Base-by-base conservation (phyloP, 2,888 invertebrate species). In the Eustalomyia histrio region DNA sequence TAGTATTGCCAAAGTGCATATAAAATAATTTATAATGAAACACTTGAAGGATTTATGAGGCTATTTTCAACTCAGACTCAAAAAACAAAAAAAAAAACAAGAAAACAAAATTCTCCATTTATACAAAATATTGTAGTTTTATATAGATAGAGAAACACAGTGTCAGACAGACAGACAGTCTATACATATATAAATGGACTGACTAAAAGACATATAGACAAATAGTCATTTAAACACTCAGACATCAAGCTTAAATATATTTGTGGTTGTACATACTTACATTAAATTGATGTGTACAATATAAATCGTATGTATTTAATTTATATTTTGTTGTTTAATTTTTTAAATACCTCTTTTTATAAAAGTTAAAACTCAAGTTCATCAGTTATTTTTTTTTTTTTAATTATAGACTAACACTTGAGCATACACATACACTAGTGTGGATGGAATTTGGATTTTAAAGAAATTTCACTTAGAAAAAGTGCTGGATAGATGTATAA, bases 11-110 rank as follows among this genome's bases (percentile, higher is more conserved):
- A 76, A 78, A 81, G 69, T 80, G 80, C 73, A 81, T 69, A 81
- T 71, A 61, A 81, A 78, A 78, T 81, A 61, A 81, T 78, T 76
- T 76, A 74, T 81, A 81, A 65, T 81, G 69, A 76, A 80, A 63
- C 65, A 78, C 76, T 81, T 81, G 74, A 81, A 78, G 76, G 69
- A 78, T 78, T 80, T 80, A 80, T 80, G 80, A 60, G 73, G 80
- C 73, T 55, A 80, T 80, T 81, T 81, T 55, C 61, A 74, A 61
- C 57, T 65, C 68, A 57, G 50, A 61, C 29, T 29, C 33, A n/a
- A n/a, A n/a, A n/a, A n/a, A 21, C 39, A 10, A 8, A 29, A 16
- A 9, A 9, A 4, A n/a, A 76, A 43, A 50, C 33, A n/a, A n/a
- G n/a, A n/a, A n/a, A n/a, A n/a, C n/a, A n/a, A n/a, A n/a, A n/a